phyloP scores from a whole-genome alignment of 2,797 vertebrate genomes.

The Podargus strigoides region DNA sequence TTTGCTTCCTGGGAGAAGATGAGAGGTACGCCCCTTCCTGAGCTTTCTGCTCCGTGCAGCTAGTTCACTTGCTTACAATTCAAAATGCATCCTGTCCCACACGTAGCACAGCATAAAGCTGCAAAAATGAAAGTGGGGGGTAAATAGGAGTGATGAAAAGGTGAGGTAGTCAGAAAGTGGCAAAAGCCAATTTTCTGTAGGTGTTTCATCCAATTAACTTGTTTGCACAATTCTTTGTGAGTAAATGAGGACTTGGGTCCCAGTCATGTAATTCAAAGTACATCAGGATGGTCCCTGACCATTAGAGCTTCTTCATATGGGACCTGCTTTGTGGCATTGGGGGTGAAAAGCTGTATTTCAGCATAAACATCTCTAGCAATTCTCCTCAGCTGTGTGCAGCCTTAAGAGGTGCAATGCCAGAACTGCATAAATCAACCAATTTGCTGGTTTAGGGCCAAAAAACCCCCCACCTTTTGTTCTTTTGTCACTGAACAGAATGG shows the following conservation, averaged over 20 bases:
- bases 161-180: neutral
- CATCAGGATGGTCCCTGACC: neutral
- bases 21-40: neutral
- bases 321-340: neutral
- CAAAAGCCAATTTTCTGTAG: neutral
- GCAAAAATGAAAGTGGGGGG: neutral
- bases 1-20: neutral
- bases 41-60: neutral
- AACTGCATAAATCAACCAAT: neutral
- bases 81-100: neutral
- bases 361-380: neutral
- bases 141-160: neutral
- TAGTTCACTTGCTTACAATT: neutral
- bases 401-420: neutral
- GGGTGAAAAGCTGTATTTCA: neutral
- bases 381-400: neutral
- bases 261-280: neutral
- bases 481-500: neutral
- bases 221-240: neutral
- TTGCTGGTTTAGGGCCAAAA: neutral
- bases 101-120: neutral
- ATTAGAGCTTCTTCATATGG: neutral
- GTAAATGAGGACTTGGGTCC: neutral
- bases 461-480: neutral
- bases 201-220: rapidly evolving